A percentile compares a stretch with the other conserved stretches of the same genome.
These are phyloP conservation scores for Lerista edwardsae DNA, from an alignment of 2,797 vertebrate species.

Conservation along the genomic window DNA sequence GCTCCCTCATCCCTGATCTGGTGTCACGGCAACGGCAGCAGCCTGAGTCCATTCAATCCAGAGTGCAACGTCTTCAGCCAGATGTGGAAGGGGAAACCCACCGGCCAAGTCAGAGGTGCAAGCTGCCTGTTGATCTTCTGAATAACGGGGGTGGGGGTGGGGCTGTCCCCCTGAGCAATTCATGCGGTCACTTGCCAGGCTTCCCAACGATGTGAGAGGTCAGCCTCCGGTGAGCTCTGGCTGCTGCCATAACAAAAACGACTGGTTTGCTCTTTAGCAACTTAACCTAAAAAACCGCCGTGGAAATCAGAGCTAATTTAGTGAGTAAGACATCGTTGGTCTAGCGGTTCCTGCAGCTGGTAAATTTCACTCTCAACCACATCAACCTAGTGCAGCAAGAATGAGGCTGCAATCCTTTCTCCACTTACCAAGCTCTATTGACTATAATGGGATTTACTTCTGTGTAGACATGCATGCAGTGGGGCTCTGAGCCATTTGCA, in stretches of 20 bases:
- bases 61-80: not conserved
- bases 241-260: not conserved
- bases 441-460: too few species aligned
- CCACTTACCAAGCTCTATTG: too few species aligned
- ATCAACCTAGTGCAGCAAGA: not conserved
- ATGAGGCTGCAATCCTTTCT: not conserved
- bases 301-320: not conserved
- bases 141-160: not conserved
- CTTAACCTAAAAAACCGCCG: not conserved
- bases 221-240: not conserved
- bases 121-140: not conserved
- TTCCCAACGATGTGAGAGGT: not conserved
- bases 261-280: not conserved
- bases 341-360: constrained; percentile 1
- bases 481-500: not conserved
- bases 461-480: too few species aligned
- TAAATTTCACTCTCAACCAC: constrained; percentile 1
- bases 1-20: too few species aligned
- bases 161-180: not conserved
- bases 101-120: not conserved
- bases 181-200: not conserved
- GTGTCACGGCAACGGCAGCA: not conserved
- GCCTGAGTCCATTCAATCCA: not conserved
- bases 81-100: not conserved
- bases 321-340: not conserved